phyloP scores from a whole-genome alignment of 2,888 invertebrate genomes.

The Ecdyonurus torrentis region DNA sequence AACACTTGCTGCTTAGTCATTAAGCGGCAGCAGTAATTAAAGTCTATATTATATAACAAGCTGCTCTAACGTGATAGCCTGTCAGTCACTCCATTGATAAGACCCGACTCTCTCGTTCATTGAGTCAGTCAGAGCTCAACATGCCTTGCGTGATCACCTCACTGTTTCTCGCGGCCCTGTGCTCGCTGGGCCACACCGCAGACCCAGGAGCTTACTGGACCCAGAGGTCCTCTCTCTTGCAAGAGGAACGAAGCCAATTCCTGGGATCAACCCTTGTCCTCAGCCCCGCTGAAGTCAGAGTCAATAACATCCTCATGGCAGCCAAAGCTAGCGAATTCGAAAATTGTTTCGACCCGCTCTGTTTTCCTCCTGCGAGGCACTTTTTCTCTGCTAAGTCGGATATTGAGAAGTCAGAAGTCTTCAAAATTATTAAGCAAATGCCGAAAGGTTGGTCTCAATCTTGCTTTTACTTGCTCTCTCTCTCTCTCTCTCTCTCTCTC shows the following conservation, averaged over 20 bases:
- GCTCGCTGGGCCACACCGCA: conserved; percentile 25
- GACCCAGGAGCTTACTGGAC: conserved; percentile 17
- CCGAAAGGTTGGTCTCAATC: conserved; percentile 43
- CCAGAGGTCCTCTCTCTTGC: conserved; percentile 29
- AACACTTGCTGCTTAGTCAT: too few relatives aligned
- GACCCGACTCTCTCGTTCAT: background rate
- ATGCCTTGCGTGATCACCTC: background rate
- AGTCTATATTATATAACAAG: too few relatives aligned
- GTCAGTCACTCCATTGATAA: background rate
- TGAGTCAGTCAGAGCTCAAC: background rate
- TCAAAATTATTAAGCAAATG: conserved; percentile 43
- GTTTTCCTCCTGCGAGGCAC: conserved; percentile 45
- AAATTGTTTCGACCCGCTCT: conserved; percentile 28
- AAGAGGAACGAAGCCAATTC: conserved; percentile 28
- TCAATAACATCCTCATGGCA: conserved; percentile 40
- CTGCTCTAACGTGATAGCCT: background rate
- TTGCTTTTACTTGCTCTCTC: too few relatives aligned
- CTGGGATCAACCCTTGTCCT: conserved; percentile 30
- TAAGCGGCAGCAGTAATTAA: too few relatives aligned
- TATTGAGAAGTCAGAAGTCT: conserved; percentile 45
- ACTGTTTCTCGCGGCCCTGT: conserved; percentile 27
- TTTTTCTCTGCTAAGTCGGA: conserved; percentile 40
- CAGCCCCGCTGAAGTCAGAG: conserved; percentile 30
- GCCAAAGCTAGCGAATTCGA: conserved; percentile 36
- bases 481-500: too few relatives aligned